Evolutionary conservation across 1,140 invertebrate genomes (phyloP).

Genomic region (Aphaenogaster rudis): DNA sequence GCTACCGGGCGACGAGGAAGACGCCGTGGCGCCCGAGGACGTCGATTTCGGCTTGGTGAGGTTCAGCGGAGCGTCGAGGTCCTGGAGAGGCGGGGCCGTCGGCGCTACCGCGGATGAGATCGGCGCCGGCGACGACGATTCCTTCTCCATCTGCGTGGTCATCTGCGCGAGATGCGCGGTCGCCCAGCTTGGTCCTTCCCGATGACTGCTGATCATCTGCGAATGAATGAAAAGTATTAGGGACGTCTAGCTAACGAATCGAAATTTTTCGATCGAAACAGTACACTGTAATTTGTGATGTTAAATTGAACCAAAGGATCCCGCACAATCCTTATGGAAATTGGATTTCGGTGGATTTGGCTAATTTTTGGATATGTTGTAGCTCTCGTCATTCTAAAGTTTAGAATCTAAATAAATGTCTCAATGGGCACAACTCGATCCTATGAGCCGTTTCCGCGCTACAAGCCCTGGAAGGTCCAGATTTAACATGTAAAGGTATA

Average conservation of each 20-base stretch:
- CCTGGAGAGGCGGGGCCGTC: constrained; percentile 85
- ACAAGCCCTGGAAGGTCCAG: too few relatives aligned
- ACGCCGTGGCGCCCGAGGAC: constrained; percentile 82
- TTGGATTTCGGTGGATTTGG: too few relatives aligned
- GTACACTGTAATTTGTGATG: too few relatives aligned
- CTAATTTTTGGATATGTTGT: too few relatives aligned
- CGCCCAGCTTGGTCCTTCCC: constrained; percentile 82
- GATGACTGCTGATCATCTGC: constrained; percentile 84
- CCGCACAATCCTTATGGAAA: too few relatives aligned
- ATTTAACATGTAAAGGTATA: too few relatives aligned
- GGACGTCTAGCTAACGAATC: not conserved
- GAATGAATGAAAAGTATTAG: constrained; percentile 8
- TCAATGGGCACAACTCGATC: too few relatives aligned
- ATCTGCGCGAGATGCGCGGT: constrained; percentile 84
- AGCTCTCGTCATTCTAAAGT: too few relatives aligned
- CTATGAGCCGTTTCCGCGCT: too few relatives aligned
- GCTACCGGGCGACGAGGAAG: constrained; percentile 82
- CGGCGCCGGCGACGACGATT: constrained; percentile 85
- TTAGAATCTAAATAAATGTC: too few relatives aligned
- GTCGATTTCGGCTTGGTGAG: constrained; percentile 94
- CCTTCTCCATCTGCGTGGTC: constrained; percentile 84
- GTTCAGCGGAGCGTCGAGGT: constrained; percentile 94
- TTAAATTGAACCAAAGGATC: too few relatives aligned
- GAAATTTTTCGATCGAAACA: not conserved
- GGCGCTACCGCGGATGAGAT: constrained; percentile 84